Base-by-base conservation (phyloP, 2,113 vertebrate genomes). In the Anser brachyrhynchus region DNA sequence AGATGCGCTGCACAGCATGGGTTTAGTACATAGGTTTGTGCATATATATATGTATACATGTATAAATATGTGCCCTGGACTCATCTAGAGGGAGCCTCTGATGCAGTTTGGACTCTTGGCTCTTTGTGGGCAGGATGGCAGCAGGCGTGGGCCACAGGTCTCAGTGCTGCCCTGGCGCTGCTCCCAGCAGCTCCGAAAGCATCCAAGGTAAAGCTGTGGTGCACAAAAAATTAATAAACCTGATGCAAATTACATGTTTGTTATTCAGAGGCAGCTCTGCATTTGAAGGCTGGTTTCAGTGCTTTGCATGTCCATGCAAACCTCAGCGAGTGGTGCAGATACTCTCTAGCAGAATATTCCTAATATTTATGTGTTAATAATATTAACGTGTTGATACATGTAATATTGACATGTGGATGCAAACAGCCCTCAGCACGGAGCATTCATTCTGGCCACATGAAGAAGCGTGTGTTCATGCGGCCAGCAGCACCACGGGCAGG, bases 281-380 rank as follows among this genome's bases (percentile, higher is more conserved):
- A 10, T 92, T 65, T 43, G 49, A 84, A 91, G 77, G 58, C 62
- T 52, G 43, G 23, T 95, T 89, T 77, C 75, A 41, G 11, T 29
- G 25, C 22, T 94, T 96, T 96, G 80, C 89, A 91, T 75, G 61
- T 26, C 83, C 84, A 84, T 84, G 95, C 89, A 96, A 93, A 91
- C 39, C 33, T 59, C 3, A 0, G 17, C 25, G 54, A 90, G 41
- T 11, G 29, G 13, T 28, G 29, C 2, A 0, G 58, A 39, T 44
- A 57, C 29, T 31, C 4, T 3, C 66, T 61, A 89, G 52, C 15
- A 9, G 44, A 88, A 76, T 62, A 92, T 37, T 83, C 35, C 20
- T 49, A 77, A 61, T 41, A 83, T 93, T 94, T 95, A 51, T 71
- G 54, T 62, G 33, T 49, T 57, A 52, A 59, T 35, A 65, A 52